A percentile compares a stretch with the other conserved stretches of the same genome.
These are phyloP conservation scores for Galeopterus variegatus DNA, from an alignment of 2,113 vertebrate species.

Conservation along the genomic window DNA sequence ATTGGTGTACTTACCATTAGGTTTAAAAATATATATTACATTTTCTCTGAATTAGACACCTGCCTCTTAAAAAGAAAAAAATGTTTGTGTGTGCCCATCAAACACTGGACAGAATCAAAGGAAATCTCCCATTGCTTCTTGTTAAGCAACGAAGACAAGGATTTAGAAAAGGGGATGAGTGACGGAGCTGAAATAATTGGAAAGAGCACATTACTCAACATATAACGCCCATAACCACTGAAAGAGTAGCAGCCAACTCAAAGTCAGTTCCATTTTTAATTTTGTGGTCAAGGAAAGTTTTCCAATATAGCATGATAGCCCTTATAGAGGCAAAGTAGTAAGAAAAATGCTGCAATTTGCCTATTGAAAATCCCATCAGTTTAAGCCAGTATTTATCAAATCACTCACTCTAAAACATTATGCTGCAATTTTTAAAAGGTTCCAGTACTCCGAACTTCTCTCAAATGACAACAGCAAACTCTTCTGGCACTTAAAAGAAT, in stretches of 20 bases:
- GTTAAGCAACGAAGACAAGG: neutral
- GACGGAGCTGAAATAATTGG: neutral
- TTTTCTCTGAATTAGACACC: conserved; percentile 41
- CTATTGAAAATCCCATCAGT: conserved; percentile 81
- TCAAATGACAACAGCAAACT: conserved; percentile 78
- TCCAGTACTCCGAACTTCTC: conserved; percentile 72
- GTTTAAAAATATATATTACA: conserved; percentile 33
- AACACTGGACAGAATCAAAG: neutral
- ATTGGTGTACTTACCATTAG: neutral
- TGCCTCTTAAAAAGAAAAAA: conserved; percentile 11
- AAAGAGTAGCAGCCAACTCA: neutral
- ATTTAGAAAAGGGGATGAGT: neutral
- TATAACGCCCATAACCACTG: neutral
- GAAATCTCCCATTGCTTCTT: conserved; percentile 7
- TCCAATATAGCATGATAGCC: neutral
- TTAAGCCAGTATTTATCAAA: conserved; percentile 85
- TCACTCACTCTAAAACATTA: conserved; percentile 83
- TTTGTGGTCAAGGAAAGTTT: neutral
- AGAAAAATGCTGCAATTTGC: conserved; percentile 74
- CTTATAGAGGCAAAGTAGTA: conserved; percentile 69
- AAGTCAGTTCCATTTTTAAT: conserved; percentile 38
- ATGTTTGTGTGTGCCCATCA: neutral
- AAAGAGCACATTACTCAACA: neutral
- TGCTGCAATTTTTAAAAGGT: conserved; percentile 81
- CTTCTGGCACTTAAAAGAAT: conserved; percentile 74